These are phyloP conservation scores for Drosophila mimetica DNA, from an alignment of 2,888 invertebrate genomes.

Conservation along the genomic window DNA sequence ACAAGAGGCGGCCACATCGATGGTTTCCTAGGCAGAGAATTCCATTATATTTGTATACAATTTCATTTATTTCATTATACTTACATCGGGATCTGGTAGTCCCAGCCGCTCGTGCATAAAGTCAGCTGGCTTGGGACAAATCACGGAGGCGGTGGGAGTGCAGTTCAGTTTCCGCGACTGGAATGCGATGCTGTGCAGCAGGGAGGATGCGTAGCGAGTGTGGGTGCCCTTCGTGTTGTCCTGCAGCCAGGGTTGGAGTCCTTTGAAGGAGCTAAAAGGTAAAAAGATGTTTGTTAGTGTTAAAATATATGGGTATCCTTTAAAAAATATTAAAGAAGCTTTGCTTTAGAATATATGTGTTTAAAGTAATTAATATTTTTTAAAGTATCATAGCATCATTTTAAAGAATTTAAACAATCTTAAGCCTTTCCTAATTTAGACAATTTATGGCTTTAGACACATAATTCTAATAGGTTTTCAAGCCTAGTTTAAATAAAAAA, in stretches of 20 bases:
- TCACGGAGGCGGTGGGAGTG: conserved; percentile 84
- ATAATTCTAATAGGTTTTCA: no score
- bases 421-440: no score
- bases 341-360: no score
- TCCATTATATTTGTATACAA: conserved; percentile 60
- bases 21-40: conserved; percentile 87
- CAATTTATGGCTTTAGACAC: no score
- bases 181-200: conserved; percentile 90
- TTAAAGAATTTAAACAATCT: no score
- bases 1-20: conserved; percentile 91
- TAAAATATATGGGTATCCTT: no score
- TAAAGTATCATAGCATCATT: no score
- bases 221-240: conserved; percentile 92
- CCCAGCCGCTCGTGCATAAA: conserved; percentile 84
- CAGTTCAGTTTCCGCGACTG: conserved; percentile 86
- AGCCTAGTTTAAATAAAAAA: no score
- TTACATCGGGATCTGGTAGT: conserved; percentile 83
- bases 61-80: conserved; percentile 3
- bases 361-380: no score
- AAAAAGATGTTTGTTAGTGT: not conserved
- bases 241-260: conserved; percentile 92
- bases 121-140: conserved; percentile 83
- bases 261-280: conserved; percentile 88
- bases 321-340: no score
- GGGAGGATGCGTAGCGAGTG: conserved; percentile 91